Evolutionary conservation across 2,888 invertebrate genomes (phyloP), one percentile per base, ranked within the genome.

Genomic region (Patella caerulea): DNA sequence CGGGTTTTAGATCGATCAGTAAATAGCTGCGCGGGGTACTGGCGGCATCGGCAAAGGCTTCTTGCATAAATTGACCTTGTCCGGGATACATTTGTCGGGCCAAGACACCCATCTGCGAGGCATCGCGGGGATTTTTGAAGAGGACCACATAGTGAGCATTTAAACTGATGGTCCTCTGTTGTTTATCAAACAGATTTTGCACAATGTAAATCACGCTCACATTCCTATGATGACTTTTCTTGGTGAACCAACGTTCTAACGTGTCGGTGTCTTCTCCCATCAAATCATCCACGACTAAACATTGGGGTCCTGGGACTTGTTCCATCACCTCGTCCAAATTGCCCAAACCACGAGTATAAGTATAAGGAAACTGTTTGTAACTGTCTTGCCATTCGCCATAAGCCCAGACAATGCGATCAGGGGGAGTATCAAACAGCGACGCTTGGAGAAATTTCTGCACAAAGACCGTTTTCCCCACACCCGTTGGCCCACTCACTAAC

Each of bases 101-200:
- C 24, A n/a, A 65, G 19, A 65, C 19, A n/a, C n/a, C 65, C 65
- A 65, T 19, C 72, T 76, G 72, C 29, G 55, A 59, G 3, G 52
- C 24, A 45, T 76, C 72, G 52, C 76, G n/a, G 2, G 45, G 56
- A 29, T 72, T 76, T 56, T 72, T 55, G 15, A 76, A 76, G 59
- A 76, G 15, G 24, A 72, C 71, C 76, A 72, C n/a, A 55, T 76
- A 76, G 34, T 72, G 72, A 4, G 54, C 56, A 34, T 76, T 76
- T 3, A 76, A 45, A 72, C 72, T 72, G 4, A 76, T 76, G 19
- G 71, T 72, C 7, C 76, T 11, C 5, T 56, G 54, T 29, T 72
- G 11, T 56, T 76, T 71, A 54, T 76, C 53, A 34, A 72, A 76
- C 15, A 76, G 7, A 19, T 72, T 76, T 12, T 75, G 75, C 19